These are phyloP conservation scores for Mongoloraphidia duomilia DNA, from an alignment of 2,888 invertebrate genomes.

Conservation along the genomic window DNA sequence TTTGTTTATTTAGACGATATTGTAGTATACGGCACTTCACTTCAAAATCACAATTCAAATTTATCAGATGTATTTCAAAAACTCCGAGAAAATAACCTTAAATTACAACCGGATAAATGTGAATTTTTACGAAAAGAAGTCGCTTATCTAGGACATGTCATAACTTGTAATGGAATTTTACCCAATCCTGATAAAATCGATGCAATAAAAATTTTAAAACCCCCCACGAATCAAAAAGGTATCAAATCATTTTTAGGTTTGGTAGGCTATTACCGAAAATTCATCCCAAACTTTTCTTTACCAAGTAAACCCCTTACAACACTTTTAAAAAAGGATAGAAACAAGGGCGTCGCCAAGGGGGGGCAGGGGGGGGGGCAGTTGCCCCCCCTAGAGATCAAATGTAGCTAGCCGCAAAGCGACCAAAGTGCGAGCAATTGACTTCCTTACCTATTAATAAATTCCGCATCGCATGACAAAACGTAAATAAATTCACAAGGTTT, in stretches of 20 bases:
- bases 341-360: neutral
- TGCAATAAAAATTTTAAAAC: conserved; percentile 15
- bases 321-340: conserved; percentile 15
- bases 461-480: too few relatives aligned
- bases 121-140: conserved; percentile 15
- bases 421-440: too few relatives aligned
- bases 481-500: too few relatives aligned
- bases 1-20: conserved; percentile 24
- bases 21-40: conserved; percentile 16
- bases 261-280: conserved; percentile 19
- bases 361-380: too few relatives aligned
- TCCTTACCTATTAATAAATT: too few relatives aligned
- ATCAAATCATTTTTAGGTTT: conserved; percentile 19
- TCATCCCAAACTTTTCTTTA: conserved; percentile 12
- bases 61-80: conserved; percentile 9
- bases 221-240: conserved; percentile 17
- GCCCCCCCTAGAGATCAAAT: too few relatives aligned
- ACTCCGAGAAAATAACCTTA: conserved; percentile 11
- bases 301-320: conserved; percentile 18
- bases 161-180: conserved; percentile 15
- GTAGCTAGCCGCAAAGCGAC: too few relatives aligned
- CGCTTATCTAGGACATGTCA: conserved; percentile 18
- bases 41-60: conserved; percentile 12
- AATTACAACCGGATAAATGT: conserved; percentile 15
- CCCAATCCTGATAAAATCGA: conserved; percentile 20